These are phyloP conservation scores for Liodrosophila aerea DNA, from an alignment of 2,888 invertebrate species.

Conservation along the genomic window DNA sequence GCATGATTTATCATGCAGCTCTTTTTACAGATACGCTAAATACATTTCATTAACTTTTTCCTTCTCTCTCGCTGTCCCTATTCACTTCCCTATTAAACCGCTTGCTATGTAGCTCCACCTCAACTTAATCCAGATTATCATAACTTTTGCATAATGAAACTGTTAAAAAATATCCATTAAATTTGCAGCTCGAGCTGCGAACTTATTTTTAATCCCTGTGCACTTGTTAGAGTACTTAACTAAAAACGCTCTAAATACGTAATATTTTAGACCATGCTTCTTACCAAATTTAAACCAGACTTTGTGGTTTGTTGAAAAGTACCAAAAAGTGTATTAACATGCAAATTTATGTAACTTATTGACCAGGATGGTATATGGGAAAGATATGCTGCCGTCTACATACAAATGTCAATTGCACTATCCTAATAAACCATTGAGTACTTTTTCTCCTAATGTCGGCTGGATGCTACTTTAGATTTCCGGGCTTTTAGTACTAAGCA, in stretches of 20 bases:
- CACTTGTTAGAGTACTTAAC: neutral
- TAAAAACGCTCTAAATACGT: neutral
- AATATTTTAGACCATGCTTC: constrained; percentile 2
- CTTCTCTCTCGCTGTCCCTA: neutral
- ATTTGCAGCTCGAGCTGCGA: constrained; percentile 8
- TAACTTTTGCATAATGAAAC: constrained; percentile 13
- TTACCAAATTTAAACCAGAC: too few species aligned
- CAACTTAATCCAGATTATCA: constrained; percentile 12
- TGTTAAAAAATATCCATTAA: constrained; percentile 7
- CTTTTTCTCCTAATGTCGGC: too few species aligned
- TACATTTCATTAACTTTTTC: constrained; percentile 4
- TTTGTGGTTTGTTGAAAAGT: too few species aligned
- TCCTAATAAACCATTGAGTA: too few species aligned
- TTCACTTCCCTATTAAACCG: neutral
- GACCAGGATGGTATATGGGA: too few species aligned
- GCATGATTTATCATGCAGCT: constrained; percentile 18
- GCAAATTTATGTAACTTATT: too few species aligned
- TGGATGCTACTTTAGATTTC: too few species aligned
- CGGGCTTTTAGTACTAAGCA: too few species aligned
- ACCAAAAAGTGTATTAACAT: too few species aligned
- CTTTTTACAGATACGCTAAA: constrained; percentile 9
- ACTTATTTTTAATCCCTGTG: constrained; percentile 10
- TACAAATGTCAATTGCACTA: too few species aligned
- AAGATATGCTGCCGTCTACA: too few species aligned
- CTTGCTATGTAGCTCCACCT: constrained; percentile 1